Evolutionary conservation across 1,140 invertebrate genomes (phyloP), one percentile per base, ranked within the genome.

Genomic region (Pogonus chalceus): DNA sequence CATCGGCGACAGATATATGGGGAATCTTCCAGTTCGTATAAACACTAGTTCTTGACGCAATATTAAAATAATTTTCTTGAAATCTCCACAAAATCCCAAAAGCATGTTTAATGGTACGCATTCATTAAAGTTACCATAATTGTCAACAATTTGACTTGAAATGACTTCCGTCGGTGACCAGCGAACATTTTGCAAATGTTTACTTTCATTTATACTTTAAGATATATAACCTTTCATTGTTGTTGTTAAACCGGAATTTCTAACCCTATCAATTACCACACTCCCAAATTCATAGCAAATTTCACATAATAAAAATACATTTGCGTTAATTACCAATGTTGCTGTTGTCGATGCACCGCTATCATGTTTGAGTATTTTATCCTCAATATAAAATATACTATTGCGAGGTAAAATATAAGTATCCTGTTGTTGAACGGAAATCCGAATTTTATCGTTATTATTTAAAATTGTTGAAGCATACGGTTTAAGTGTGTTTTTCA

Each of bases 381-480:
- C 62, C 37, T 64, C 62, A n/a, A 65, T 60, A 46, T 61, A 64
- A 37, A 63, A 23, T 24, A 43, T 53, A 52, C 60, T 60, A 10
- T 60, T 56, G 14, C 48, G 35, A 9, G 61, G 60, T 22, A 61
- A 46, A n/a, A 56, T 56, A 48, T 56, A 62, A 2, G 56, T 50
- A 52, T 64, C 61, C 47, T 56, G 52, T 51, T 58, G 53, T 39
- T 58, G 23, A 20, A 62, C 58, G 9, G 57, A 49, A 51, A 62
- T 62, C 10, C 61, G 35, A 52, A 61, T 61, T 56, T 62, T 54
- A 56, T 59, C 61, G 31, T 56, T 57, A 20, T 57, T 35, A 10
- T 55, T 51, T 43, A 57, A 59, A 20, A 21, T 58, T 14, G 54
- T 43, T 2, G 51, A 54, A n/a, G 22, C 49, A 39, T 48, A 56